Evolutionary conservation across 2,888 invertebrate genomes (phyloP), one percentile per base, ranked within the genome.

Genomic region (Ophonus ardosiacus): DNA sequence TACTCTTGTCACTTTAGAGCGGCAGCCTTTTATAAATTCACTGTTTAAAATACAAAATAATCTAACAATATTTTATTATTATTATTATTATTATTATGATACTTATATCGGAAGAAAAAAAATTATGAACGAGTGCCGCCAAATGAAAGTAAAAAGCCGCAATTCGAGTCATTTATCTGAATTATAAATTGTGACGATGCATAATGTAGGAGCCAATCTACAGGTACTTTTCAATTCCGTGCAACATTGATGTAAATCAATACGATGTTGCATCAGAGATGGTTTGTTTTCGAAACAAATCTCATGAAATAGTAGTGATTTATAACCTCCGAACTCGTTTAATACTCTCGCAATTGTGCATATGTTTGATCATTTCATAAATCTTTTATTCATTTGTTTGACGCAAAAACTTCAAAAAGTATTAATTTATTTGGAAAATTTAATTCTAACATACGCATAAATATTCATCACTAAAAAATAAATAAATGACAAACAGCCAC

Each of bases 371-470:
- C 24, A 31, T 78, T 78, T 78, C 78, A 78, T 78, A 78, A 78
- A 78, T 78, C 78, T 78, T 78, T 56, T 78, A 78, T 78, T 78
- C 78, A 78, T 78, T 15, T 78, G 59, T 78, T 57, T 57, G n/a
- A 56, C 59, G 24, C 78, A 78, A 78, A 78, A 78, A 78, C 18
- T 31, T n/a, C 31, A 57, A 76, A 78, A 78, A 57, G 31, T 31
- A 57, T 78, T 57, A 57, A 78, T 78, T 57, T 78, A 57, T 78
- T 56, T 78, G 78, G 57, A 59, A 78, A 78, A 59, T 57, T 57
- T 78, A 78, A 78, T 78, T 57, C 57, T 78, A 56, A 59, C 78
- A 59, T 38, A 24, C 78, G 5, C 78, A 78, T 78, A 78, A 78
- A 78, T 78, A 78, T 78, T 78, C 78, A 78, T 56, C 21, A 18